phyloP scores from a whole-genome alignment of 2,888 invertebrate genomes.

The Hirudinaria manillensis region DNA sequence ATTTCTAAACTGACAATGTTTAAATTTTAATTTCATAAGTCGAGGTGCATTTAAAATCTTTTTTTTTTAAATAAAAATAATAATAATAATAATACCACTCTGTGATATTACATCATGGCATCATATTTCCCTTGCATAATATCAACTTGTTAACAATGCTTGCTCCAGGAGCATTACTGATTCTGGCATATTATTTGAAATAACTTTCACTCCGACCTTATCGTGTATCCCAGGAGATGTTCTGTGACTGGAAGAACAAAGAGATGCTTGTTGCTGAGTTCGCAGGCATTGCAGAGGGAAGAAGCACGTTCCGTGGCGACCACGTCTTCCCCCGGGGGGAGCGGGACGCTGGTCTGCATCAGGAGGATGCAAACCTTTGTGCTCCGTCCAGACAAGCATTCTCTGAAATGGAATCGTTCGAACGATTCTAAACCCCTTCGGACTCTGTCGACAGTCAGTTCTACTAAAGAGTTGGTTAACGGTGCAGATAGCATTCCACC shows the following conservation, averaged over 20 bases:
- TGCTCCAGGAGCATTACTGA: no score
- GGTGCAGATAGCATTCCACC: no score
- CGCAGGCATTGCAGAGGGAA: slow-evolving; percentile 81
- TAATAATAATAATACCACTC: background rate
- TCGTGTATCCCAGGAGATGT: slow-evolving; percentile 68
- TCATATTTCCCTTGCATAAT: no score
- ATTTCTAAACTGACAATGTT: no score
- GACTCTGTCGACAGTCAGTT: no score
- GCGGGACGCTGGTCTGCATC: slow-evolving; percentile 71
- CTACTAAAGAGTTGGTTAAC: no score
- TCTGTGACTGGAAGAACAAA: slow-evolving; percentile 83
- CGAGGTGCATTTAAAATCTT: background rate
- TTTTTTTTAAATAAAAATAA: background rate
- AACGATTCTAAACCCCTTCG: no score
- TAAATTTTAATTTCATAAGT: no score
- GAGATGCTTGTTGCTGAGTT: slow-evolving; percentile 81
- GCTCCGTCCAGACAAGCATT: slow-evolving; percentile 51
- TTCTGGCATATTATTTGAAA: no score
- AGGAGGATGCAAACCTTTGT: slow-evolving; percentile 76
- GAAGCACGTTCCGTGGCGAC: slow-evolving; percentile 83
- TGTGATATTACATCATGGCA: no score
- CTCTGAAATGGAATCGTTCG: slow-evolving; percentile 42
- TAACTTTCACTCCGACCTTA: slow-evolving; percentile 55
- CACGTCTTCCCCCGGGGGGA: slow-evolving; percentile 60
- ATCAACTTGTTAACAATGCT: no score